Evolutionary conservation across 23 tunicate species (phyloP).

Genomic region (Trididemnum clinides): DNA sequence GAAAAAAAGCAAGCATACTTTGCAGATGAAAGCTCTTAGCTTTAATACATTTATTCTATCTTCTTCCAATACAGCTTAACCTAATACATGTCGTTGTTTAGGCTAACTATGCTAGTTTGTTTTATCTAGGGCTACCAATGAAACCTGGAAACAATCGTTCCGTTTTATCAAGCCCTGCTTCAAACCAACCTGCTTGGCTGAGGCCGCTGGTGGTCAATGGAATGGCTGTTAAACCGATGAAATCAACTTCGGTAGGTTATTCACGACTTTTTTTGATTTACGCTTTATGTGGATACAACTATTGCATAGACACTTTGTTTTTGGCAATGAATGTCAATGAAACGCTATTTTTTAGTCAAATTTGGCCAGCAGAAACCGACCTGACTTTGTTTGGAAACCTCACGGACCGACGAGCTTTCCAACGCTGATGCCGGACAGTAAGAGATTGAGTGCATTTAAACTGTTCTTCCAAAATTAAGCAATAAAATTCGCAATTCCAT

Average conservation of each 20-base stretch:
- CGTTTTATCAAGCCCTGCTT: not conserved
- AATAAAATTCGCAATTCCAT: not conserved
- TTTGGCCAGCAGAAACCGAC: constrained; percentile 35
- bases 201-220: constrained; percentile 8
- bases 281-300: no score
- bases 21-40: no score
- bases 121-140: constrained; percentile 11
- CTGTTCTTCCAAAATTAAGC: not conserved
- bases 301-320: no score
- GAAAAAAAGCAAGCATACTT: no score
- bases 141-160: not conserved
- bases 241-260: no score
- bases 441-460: not conserved
- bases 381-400: constrained; percentile 70
- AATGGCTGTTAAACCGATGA: constrained; percentile 1
- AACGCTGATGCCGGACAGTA: constrained; percentile 42
- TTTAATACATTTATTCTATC: no score
- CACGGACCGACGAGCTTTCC: constrained; percentile 76
- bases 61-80: no score
- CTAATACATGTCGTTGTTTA: no score
- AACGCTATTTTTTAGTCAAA: constrained; percentile 32
- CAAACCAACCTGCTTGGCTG: constrained; percentile 47
- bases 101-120: no score
- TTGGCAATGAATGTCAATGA: not conserved
- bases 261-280: no score